A percentile compares a stretch with the other conserved stretches of the same genome.
Conservation (phyloP, 2,888 invertebrate genomes). For the Pristionchus fissidentatus region DNA sequence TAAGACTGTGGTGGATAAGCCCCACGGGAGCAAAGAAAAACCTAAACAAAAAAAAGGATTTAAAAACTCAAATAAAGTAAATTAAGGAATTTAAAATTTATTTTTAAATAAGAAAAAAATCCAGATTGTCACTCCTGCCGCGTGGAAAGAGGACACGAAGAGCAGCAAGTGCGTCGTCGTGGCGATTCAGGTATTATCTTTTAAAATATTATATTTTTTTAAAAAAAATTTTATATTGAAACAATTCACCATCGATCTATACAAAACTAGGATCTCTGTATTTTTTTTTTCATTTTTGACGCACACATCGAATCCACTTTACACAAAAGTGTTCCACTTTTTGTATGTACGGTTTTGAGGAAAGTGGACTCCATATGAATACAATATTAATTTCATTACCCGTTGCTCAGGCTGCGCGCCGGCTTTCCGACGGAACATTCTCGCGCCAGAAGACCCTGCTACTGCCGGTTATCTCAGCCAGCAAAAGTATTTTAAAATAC, state of each 20-base stretch:
- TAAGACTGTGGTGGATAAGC: too few relatives aligned
- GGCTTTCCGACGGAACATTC: background rate
- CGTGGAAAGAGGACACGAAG: background rate
- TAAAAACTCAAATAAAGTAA: too few relatives aligned
- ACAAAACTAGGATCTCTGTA: too few relatives aligned
- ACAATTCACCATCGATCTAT: too few relatives aligned
- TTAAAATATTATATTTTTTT: too few relatives aligned
- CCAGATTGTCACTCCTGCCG: background rate
- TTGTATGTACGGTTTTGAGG: background rate
- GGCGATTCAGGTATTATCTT: constrained; percentile 13
- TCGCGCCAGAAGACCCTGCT: background rate
- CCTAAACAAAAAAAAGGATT: too few relatives aligned
- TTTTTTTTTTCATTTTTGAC: background rate
- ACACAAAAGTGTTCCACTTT: too few relatives aligned
- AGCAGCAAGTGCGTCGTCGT: background rate
- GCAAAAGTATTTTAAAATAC: background rate
- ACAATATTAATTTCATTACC: background rate
- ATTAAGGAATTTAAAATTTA: too few relatives aligned
- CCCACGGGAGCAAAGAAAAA: too few relatives aligned
- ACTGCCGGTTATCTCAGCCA: background rate
- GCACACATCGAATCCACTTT: background rate
- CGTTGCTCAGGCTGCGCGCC: background rate
- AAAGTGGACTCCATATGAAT: background rate
- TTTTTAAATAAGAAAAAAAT: too few relatives aligned
- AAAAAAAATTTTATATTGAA: too few relatives aligned